Evolutionary conservation across 2,888 invertebrate species (phyloP).

Genomic region (Phaonia tiefii): DNA sequence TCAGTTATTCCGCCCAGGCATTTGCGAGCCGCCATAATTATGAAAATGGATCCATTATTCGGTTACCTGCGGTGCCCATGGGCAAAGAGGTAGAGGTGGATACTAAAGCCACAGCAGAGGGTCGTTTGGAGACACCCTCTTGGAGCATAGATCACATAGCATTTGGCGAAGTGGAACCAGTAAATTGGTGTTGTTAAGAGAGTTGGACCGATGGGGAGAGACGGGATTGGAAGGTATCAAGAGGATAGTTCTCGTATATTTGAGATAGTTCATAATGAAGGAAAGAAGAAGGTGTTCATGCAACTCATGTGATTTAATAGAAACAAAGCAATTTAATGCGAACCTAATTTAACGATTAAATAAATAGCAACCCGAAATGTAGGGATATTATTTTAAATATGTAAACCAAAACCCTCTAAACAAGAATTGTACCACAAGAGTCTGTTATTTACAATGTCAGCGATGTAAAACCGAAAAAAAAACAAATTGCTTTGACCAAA

Average conservation of each 20-base stretch:
- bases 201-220: no score
- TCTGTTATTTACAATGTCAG: slow-evolving; percentile 21
- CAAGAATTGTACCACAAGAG: not conserved
- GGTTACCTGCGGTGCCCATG: slow-evolving; percentile 77
- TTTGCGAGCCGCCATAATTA: slow-evolving; percentile 66
- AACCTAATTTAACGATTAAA: slow-evolving; percentile 2
- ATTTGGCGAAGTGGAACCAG: slow-evolving; percentile 84
- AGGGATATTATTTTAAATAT: slow-evolving; percentile 47
- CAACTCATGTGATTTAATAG: slow-evolving; percentile 61
- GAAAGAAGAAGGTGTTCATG: slow-evolving; percentile 5
- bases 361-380: slow-evolving; percentile 36
- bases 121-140: slow-evolving; percentile 84
- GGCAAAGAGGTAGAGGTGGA: slow-evolving; percentile 81
- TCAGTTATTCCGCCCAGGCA: slow-evolving; percentile 72
- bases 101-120: slow-evolving; percentile 84
- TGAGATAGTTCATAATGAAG: not conserved
- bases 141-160: slow-evolving; percentile 86
- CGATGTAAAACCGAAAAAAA: slow-evolving; percentile 23
- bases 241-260: not conserved
- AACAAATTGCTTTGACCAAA: slow-evolving; percentile 54
- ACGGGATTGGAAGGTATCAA: not conserved
- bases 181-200: slow-evolving; percentile 84
- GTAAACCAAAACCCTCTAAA: slow-evolving; percentile 1
- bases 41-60: slow-evolving; percentile 72
- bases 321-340: slow-evolving; percentile 56